These are phyloP conservation scores for Gnathonemus echidnorhynchus DNA, from an alignment of 2,113 vertebrate species.

Conservation along the genomic window DNA sequence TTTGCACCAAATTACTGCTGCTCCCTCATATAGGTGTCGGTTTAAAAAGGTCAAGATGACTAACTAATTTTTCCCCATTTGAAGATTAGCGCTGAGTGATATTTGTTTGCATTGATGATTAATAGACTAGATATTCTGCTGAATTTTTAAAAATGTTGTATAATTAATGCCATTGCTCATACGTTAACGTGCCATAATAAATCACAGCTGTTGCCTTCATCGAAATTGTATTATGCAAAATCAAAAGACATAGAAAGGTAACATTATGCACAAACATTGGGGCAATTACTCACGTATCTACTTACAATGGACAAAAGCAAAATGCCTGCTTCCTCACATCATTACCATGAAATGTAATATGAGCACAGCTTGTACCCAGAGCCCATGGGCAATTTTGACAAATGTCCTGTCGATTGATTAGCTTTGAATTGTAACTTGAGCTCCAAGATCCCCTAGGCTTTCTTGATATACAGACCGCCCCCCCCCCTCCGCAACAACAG, in stretches of 20 bases:
- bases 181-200: background rate
- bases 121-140: background rate
- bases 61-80: background rate
- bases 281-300: slow-evolving; percentile 3
- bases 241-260: background rate
- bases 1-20: background rate
- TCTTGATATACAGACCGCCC: background rate
- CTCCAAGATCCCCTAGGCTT: slow-evolving; percentile 1
- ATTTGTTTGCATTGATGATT: background rate
- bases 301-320: background rate
- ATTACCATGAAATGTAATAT: background rate
- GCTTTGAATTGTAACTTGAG: slow-evolving; percentile 24
- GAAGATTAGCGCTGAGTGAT: background rate
- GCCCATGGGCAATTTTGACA: slow-evolving; percentile 20
- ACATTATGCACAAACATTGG: background rate
- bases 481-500: background rate
- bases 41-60: background rate
- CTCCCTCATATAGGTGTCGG: background rate
- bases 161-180: background rate
- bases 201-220: background rate
- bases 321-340: background rate
- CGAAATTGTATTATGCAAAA: background rate
- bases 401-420: slow-evolving; percentile 26
- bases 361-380: background rate
- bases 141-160: background rate